A percentile compares a stretch with the other conserved stretches of the same genome.
Conservation (phyloP, 2,113 vertebrate genomes). For the Rhineura floridana region DNA sequence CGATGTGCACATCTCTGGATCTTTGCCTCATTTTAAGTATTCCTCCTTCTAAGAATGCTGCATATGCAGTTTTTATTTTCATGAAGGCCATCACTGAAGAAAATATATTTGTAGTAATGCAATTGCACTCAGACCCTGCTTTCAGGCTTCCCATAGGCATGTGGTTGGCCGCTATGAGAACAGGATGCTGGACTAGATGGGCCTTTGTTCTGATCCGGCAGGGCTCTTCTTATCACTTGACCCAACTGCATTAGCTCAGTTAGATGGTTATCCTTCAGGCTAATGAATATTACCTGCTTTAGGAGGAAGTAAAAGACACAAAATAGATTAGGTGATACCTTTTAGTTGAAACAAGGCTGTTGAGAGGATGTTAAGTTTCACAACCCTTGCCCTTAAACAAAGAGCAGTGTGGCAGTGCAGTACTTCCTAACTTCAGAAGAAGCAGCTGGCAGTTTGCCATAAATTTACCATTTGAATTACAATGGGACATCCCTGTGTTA, state of each 20-base stretch:
- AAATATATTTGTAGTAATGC: too few species aligned
- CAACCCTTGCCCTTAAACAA: neutral
- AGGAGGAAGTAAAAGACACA: conserved; percentile 2
- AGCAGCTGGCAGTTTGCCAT: neutral
- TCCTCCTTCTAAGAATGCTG: neutral
- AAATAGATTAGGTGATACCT: neutral
- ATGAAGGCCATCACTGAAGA: too few species aligned
- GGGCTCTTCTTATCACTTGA: neutral
- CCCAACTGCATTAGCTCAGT: neutral
- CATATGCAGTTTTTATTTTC: neutral
- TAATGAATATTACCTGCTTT: neutral
- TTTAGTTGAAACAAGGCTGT: neutral
- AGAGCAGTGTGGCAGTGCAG: neutral
- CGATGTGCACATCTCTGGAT: neutral
- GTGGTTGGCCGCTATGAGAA: too few species aligned
- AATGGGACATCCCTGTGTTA: neutral
- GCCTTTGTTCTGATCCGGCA: too few species aligned
- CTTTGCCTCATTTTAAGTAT: neutral
- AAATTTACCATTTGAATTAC: neutral
- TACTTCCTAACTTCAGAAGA: neutral
- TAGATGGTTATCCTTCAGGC: neutral
- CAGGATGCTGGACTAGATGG: too few species aligned
- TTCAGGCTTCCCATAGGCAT: too few species aligned
- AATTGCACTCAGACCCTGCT: too few species aligned
- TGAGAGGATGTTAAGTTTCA: conserved; percentile 1